Conservation (phyloP, 2,113 vertebrate genomes). For the Sialia sialis region DNA sequence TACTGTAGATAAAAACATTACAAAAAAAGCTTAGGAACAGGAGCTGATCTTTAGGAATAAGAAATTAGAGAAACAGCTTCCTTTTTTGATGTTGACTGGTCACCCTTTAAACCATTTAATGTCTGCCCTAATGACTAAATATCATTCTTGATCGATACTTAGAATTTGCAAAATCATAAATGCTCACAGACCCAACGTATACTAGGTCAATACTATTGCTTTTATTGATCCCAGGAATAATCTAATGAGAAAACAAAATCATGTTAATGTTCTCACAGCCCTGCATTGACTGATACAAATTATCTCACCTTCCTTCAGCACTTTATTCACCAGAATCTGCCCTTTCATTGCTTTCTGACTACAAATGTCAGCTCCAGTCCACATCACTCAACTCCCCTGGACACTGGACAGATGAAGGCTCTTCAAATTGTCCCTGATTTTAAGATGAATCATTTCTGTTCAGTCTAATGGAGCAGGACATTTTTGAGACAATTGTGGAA, state of each 20-base stretch:
- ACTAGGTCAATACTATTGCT: neutral
- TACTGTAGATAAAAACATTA: neutral
- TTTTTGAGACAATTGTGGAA: neutral
- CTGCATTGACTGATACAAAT: neutral
- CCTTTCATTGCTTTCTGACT: neutral
- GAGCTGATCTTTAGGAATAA: neutral
- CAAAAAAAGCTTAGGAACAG: neutral
- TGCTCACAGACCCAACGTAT: neutral
- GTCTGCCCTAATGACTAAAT: neutral
- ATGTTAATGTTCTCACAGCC: neutral
- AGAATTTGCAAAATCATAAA: constrained; percentile 22
- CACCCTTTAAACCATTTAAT: neutral
- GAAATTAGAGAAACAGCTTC: neutral
- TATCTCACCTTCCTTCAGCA: neutral
- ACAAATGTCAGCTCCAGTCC: neutral
- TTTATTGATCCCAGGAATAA: constrained; percentile 11
- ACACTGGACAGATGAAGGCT: neutral
- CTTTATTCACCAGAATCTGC: neutral
- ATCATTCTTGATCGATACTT: neutral
- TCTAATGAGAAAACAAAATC: constrained; percentile 18
- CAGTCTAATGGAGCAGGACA: neutral
- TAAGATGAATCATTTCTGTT: neutral
- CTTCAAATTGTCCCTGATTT: neutral
- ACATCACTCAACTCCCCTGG: neutral
- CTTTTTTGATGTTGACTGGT: neutral